A percentile compares a stretch with the other conserved stretches of the same genome.
Evolutionary conservation across 1,140 invertebrate genomes (phyloP).

Genomic region (Gonioctena quinquepunctata): DNA sequence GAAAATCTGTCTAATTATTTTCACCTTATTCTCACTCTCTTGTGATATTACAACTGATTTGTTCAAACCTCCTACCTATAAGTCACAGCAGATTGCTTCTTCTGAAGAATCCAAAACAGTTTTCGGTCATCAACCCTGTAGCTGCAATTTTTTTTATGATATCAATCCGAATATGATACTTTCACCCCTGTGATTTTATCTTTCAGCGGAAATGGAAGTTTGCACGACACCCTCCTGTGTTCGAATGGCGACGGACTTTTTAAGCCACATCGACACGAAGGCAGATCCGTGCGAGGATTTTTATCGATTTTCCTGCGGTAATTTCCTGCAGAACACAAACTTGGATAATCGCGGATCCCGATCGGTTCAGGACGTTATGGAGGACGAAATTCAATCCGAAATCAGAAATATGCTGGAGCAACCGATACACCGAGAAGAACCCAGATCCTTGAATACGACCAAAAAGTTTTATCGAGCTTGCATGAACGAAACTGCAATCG

Average conservation of each 20-base stretch:
- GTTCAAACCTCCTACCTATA: too few species aligned
- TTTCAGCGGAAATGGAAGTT: conserved; percentile 31
- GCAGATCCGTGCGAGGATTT: conserved; percentile 88
- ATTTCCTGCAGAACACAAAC: conserved; percentile 38
- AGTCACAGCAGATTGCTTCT: too few species aligned
- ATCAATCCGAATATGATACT: too few species aligned
- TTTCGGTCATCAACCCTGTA: too few species aligned
- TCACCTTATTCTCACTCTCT: too few species aligned
- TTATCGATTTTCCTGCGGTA: conserved; percentile 84
- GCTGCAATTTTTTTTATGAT: too few species aligned
- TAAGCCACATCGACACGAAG: conserved; percentile 71
- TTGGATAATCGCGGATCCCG: conserved; percentile 27
- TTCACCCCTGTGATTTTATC: not conserved
- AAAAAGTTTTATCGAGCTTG: conserved; percentile 47
- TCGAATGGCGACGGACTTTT: conserved; percentile 32
- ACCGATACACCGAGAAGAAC: conserved; percentile 27
- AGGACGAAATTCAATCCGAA: conserved; percentile 26
- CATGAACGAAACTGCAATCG: conserved; percentile 43
- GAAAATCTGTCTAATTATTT: too few species aligned
- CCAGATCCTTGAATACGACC: conserved; percentile 32
- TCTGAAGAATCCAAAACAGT: too few species aligned
- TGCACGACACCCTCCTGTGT: conserved; percentile 35
- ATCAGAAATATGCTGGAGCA: conserved; percentile 41
- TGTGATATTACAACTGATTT: too few species aligned
- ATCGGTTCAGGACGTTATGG: conserved; percentile 29